Conservation (phyloP, 1,140 invertebrate species). For the Coboldia fuscipes region DNA sequence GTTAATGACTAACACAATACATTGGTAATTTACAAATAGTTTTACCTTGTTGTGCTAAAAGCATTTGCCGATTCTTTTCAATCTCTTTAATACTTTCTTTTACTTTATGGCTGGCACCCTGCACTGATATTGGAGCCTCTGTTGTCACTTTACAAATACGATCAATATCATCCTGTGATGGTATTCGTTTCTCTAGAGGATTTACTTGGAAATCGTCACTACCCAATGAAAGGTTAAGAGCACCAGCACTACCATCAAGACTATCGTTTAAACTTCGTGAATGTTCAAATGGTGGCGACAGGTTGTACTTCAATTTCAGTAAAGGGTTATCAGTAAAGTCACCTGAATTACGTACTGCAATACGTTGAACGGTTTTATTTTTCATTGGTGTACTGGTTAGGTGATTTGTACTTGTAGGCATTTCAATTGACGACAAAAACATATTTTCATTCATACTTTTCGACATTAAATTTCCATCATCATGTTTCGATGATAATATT, state of each 20-base stretch:
- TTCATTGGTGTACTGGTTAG: slow-evolving; percentile 15
- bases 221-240: slow-evolving; percentile 17
- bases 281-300: slow-evolving; percentile 2
- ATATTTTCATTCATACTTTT: slow-evolving; percentile 35
- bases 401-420: slow-evolving; percentile 4
- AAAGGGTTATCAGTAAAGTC: slow-evolving; percentile 1
- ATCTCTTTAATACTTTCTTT: slow-evolving; percentile 75
- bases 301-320: slow-evolving; percentile 4
- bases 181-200: slow-evolving; percentile 24
- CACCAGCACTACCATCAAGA: slow-evolving; percentile 9
- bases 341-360: not conserved
- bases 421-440: slow-evolving; percentile 24
- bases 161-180: slow-evolving; percentile 67
- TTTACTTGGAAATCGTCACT: slow-evolving; percentile 27
- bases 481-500: slow-evolving; percentile 14
- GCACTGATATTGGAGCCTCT: slow-evolving; percentile 49
- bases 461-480: slow-evolving; percentile 28
- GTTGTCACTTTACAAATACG: slow-evolving; percentile 66
- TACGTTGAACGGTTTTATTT: slow-evolving; percentile 7
- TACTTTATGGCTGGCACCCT: slow-evolving; percentile 53
- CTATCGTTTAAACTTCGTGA: slow-evolving; percentile 1
- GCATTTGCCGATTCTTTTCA: slow-evolving; percentile 63
- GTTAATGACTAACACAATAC: not conserved
- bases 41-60: slow-evolving; percentile 76
- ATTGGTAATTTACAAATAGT: not conserved